Conservation (phyloP, 2,797 vertebrate species). For the Urophycis tenuis region DNA sequence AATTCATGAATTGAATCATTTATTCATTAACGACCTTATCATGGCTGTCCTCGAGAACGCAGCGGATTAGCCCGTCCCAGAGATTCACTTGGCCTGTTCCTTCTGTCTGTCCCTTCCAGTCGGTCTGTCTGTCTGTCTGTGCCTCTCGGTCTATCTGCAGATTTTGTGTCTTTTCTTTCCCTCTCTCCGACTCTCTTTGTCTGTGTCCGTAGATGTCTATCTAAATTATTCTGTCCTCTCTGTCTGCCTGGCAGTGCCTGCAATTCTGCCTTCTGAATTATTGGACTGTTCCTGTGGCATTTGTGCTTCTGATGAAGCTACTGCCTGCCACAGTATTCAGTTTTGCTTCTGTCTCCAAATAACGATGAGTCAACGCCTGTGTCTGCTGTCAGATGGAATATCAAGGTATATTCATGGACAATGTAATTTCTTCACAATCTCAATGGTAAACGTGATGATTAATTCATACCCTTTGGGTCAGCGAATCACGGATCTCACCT, state of each 20-base stretch:
- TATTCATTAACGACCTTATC: constrained; percentile 73
- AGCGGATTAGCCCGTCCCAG: constrained; percentile 39
- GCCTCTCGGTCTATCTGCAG: background rate
- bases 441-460: background rate
- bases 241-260: background rate
- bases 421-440: background rate
- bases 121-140: background rate
- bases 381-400: background rate
- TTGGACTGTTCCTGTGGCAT: background rate
- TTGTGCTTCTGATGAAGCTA: background rate
- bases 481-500: background rate
- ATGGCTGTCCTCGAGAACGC: constrained; percentile 45
- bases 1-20: constrained; percentile 64
- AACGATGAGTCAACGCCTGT: background rate
- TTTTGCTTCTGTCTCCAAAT: background rate
- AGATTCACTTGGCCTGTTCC: constrained; percentile 38
- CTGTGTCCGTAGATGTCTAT: background rate
- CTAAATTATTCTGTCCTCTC: background rate
- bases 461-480: background rate
- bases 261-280: too few relatives aligned
- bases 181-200: too few relatives aligned
- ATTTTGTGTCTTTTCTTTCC: background rate
- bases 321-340: background rate
- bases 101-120: background rate
- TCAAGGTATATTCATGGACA: background rate